A percentile compares a stretch with the other conserved stretches of the same genome.
Conservation (phyloP, 1,140 invertebrate species). For the Idris sp. region DNA sequence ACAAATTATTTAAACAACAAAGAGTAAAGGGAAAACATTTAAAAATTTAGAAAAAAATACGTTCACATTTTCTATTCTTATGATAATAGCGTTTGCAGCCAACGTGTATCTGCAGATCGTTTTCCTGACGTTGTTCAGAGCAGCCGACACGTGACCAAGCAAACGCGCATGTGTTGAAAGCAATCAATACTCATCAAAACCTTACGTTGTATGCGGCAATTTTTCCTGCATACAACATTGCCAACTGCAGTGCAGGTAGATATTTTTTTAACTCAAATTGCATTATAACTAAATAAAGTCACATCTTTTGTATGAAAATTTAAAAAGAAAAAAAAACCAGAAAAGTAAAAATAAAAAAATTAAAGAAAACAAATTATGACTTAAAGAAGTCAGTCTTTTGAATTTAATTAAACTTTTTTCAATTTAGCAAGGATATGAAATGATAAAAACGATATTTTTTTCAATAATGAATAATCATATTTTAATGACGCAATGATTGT, state of each 20-base stretch:
- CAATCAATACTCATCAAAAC: constrained; percentile 53
- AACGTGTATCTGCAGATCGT: constrained; percentile 37
- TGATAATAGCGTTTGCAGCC: constrained; percentile 32
- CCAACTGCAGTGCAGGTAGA: constrained; percentile 52
- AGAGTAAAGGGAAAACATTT: not conserved
- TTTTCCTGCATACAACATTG: constrained; percentile 28
- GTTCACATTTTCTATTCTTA: constrained; percentile 39
- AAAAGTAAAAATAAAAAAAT: too few species aligned
- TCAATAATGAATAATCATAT: constrained; percentile 78
- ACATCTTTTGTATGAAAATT: too few species aligned
- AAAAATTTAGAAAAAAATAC: constrained; percentile 7
- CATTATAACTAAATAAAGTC: not conserved
- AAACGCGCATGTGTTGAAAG: constrained; percentile 41
- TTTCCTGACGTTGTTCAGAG: constrained; percentile 45
- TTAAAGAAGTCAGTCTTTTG: too few species aligned
- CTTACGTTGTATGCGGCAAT: constrained; percentile 41
- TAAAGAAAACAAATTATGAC: too few species aligned
- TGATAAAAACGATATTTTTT: constrained; percentile 14
- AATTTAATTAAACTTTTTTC: too few species aligned
- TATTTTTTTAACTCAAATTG: constrained; percentile 4
- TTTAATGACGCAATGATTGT: constrained; percentile 79
- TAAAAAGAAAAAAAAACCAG: too few species aligned
- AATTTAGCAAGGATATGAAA: constrained; percentile 8
- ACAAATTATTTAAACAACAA: not conserved
- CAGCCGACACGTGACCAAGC: constrained; percentile 45